Conservation (phyloP, 2,888 invertebrate species). For the Eudemis profundana region DNA sequence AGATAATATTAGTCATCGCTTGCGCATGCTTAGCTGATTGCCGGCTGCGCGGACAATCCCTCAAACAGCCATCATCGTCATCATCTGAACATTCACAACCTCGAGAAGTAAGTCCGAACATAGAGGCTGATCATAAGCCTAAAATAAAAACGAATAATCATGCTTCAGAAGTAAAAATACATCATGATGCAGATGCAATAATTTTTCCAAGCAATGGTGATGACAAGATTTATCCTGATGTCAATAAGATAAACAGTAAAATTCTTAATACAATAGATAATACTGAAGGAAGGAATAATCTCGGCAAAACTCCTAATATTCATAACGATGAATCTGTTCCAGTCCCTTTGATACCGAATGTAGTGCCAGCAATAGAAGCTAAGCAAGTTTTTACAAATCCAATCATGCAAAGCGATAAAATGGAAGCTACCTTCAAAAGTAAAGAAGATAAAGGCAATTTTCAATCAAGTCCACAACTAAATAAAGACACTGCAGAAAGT, state of each 20-base stretch:
- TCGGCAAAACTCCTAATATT: not conserved
- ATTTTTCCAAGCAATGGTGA: conserved; percentile 28
- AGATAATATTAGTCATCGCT: conserved; percentile 25
- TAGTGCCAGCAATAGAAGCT: conserved; percentile 6
- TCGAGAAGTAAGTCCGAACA: not conserved
- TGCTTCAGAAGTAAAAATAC: not conserved
- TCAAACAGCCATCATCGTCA: not conserved
- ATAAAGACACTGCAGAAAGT: not conserved
- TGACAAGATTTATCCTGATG: not conserved
- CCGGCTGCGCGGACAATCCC: not conserved
- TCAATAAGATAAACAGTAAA: not conserved
- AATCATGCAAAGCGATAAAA: not conserved
- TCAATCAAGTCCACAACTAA: not conserved
- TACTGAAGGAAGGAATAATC: not conserved
- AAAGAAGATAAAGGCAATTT: not conserved
- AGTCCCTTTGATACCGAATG: conserved; percentile 10
- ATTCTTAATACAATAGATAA: not conserved
- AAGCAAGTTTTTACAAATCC: conserved; percentile 24
- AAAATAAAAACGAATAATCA: not conserved
- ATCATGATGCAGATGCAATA: conserved; percentile 10
- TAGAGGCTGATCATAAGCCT: not conserved
- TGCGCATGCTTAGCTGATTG: conserved; percentile 19
- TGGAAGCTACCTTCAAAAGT: not conserved
- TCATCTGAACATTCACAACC: not conserved
- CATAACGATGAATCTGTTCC: not conserved